Base-by-base conservation (phyloP, 2,113 vertebrate genomes). In the Oncorhynchus mykiss region DNA sequence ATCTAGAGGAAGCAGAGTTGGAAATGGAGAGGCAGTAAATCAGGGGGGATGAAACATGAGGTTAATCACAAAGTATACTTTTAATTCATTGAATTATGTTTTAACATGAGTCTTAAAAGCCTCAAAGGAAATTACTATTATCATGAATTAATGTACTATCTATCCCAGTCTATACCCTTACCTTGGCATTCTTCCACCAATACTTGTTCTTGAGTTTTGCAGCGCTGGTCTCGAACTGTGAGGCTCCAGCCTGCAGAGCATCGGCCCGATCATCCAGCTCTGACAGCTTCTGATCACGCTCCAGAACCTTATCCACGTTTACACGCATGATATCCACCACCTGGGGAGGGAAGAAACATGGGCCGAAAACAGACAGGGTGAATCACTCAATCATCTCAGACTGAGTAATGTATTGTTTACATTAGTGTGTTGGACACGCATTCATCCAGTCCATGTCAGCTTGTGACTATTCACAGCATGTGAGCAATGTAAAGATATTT, bases 281-380 rank as follows among this genome's bases (percentile, higher is more conserved):
- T 0, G 97, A 96, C 49, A 99, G 95, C 91, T 99, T 99, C 93
- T 99, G 96, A 64, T 99, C 98, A 80, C 98, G 92, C 83, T 99
- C 98, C 91, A 99, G 77, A 0, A 99, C 98, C 89, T 98, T 98
- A 80, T 99, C 97, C 90, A 99, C 98, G 0, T 99, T 99, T 88
- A 99, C 97, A 70, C 97, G 91, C 98, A 99, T 99, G 89, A 99
- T 99, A 84, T 98, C 98, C 88, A 99, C 97, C 78, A 99, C 98
- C 98, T 86, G 80, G 11, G 45, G 70, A 70, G 13, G 16, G 7
- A 9, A 45, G 7, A 71, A 7, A 57, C 48, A 39, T 7, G 24
- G 27, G n/a, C 20, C 20, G 18, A 45, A 45, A 45, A 11, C 9
- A 0, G 8, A 45, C 39, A 11, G 39, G 39, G 59, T 34, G 7